Base-by-base conservation (phyloP, 53 echinoderm and acorn worm species). In the Crossaster papposus region DNA sequence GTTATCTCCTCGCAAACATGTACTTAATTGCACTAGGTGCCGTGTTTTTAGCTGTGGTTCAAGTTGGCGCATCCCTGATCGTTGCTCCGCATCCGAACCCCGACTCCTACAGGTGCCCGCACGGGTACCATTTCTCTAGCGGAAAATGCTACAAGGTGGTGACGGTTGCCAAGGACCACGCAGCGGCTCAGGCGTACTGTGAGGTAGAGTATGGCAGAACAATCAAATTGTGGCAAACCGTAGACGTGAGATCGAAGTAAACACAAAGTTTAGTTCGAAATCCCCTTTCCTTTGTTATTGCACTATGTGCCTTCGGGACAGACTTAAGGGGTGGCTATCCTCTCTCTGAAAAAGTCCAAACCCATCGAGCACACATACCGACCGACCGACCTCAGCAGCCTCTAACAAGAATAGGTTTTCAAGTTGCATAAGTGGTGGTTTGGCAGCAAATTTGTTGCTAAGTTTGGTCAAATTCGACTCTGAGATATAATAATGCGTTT, bases 121-220 rank as follows among this genome's bases (percentile, higher is more conserved):
- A 32, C 17, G 72, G 72, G 54, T 85, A 85, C 24, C 30, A 52
- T 1, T 72, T 73, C 22, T 30, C 17, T n/a, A n/a, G 30, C 18
- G 73, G 73, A 0, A 85, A 22, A 30, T 85, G 85, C 54, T 85
- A 85, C 85, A 85, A 3, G 73, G 54, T 85, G 32, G 51, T 51
- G 22, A 20, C 11, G 52, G 85, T 72, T 0, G 28, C 2, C 31
- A 85, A 54, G 54, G 34, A 30, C 85, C 51, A 71, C 51, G 52
- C 13, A 13, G 72, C 38, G 36, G 85, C 85, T 12, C 71, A 44
- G 31, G 22, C 33, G 7, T 34, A 30, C 51, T 85, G 85, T 73
- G 73, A 72, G 85, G 85, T 85, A 85, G 72, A 52, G 36, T 29
- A 23, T 53, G 13, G 7, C 30, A 18, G n/a, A 51, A 26, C 10